Conservation (phyloP, 2,797 vertebrate species). For the Erethizon dorsatum region DNA sequence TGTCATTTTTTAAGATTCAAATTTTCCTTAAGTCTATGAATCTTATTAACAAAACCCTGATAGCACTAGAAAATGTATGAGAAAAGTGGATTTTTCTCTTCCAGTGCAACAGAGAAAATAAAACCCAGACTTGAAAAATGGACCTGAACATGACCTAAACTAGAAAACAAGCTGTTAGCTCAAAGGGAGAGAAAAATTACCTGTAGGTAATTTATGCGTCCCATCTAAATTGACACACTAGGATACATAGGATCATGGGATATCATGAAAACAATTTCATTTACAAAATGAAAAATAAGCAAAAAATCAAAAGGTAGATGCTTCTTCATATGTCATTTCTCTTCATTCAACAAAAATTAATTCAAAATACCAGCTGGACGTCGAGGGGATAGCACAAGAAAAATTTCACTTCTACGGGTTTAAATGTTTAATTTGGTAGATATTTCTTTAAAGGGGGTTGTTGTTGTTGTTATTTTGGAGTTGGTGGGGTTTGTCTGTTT, state of each 20-base stretch:
- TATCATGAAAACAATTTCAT: conserved; percentile 58
- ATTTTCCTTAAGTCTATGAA: conserved; percentile 35
- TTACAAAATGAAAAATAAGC: conserved; percentile 7
- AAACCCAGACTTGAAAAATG: conserved; percentile 60
- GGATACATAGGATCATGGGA: background rate
- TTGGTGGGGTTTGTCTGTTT: background rate
- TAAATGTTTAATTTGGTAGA: conserved; percentile 51
- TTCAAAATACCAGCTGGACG: conserved; percentile 45
- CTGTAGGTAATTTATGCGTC: background rate
- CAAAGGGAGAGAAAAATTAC: conserved; percentile 64
- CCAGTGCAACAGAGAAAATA: conserved; percentile 66
- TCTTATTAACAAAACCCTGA: conserved; percentile 53
- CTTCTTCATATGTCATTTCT: conserved; percentile 22
- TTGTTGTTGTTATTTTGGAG: background rate
- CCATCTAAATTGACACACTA: background rate
- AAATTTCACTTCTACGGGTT: conserved; percentile 8
- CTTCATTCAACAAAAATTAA: conserved; percentile 53
- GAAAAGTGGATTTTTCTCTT: conserved; percentile 64
- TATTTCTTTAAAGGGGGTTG: background rate
- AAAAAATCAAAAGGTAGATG: conserved; percentile 47
- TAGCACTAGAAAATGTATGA: conserved; percentile 45
- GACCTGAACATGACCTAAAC: conserved; percentile 50
- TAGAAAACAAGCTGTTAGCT: conserved; percentile 60
- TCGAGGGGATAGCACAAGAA: conserved; percentile 30
- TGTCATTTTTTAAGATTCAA: conserved; percentile 55